Base-by-base conservation (phyloP, 1,140 invertebrate species). In the Cotesia chilonis region DNA sequence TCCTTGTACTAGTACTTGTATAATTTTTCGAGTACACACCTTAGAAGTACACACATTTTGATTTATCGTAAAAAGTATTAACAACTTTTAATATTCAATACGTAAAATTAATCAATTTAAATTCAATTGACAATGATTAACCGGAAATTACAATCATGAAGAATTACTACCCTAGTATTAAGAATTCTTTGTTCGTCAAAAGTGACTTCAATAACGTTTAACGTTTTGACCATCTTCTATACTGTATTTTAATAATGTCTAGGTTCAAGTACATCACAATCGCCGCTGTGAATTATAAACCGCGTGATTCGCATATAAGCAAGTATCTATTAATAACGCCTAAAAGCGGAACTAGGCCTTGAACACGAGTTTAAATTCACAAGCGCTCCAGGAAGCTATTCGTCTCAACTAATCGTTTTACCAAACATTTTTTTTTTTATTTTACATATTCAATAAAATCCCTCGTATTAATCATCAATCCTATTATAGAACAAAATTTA, bases 321-420 rank as follows among this genome's bases (percentile, higher is more conserved):
- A n/a, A 74, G 20, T 17, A 41, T 67, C 71, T 75, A 75, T 75
- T 73, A 75, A 75, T 75, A 73, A 70, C 71, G 28, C 67, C 68
- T 66, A 75, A 75, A 75, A 71, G 74, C 64, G 68, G 68, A 72
- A 68, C 68, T 66, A 47, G 74, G 28, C 74, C 74, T 75, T 73
- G 67, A 61, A 60, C 4, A 47, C 55, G 47, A 20, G 10, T 69
- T 38, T 41, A 61, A 68, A 61, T 14, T 47, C 61, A 28, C 51
- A 54, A 51, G 52, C 54, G 67, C 38, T 71, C 64, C 73, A 74
- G 73, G 69, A 74, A 71, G 61, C 57, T 20, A 66, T 64, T 61
- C 35, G 51, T 72, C 52, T 38, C 38, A 41, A 47, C 28, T 52
- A 36, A 54, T 51, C 41, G 41, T 52, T 63, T 38, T 37, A 37